phyloP scores from a whole-genome alignment of 2,113 vertebrate species.

The Sapajus apella region DNA sequence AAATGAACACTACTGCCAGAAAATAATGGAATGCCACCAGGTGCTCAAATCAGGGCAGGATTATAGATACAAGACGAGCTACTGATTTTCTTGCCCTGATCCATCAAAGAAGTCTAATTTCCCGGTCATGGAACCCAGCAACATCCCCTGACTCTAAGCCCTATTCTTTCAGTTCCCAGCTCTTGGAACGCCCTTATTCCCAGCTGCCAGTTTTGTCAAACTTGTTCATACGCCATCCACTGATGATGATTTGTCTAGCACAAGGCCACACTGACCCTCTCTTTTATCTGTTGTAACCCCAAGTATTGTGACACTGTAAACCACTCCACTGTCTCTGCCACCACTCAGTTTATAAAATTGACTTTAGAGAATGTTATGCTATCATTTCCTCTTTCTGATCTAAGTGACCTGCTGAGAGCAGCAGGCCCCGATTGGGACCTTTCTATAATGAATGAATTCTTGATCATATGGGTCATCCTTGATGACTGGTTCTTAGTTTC shows the following conservation, averaged over 20 bases:
- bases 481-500: not conserved
- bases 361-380: not conserved
- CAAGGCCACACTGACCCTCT: not conserved
- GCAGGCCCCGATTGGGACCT: too few species aligned
- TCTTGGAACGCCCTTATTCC: not conserved
- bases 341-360: not conserved
- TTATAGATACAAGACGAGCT: not conserved
- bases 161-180: not conserved
- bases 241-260: not conserved
- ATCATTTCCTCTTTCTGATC: not conserved
- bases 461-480: not conserved
- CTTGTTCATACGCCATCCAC: not conserved
- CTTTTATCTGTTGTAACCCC: not conserved
- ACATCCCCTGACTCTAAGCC: not conserved
- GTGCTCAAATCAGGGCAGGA: not conserved
- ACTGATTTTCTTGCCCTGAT: not conserved
- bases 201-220: not conserved
- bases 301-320: not conserved
- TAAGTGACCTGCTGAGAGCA: not conserved
- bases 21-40: not conserved
- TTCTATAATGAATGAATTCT: not conserved
- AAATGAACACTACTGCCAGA: not conserved
- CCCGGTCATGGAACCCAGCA: not conserved
- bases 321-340: not conserved
- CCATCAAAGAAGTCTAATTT: not conserved